Conservation (phyloP, 2,888 invertebrate genomes). For the Scaptomyza tumidula region DNA sequence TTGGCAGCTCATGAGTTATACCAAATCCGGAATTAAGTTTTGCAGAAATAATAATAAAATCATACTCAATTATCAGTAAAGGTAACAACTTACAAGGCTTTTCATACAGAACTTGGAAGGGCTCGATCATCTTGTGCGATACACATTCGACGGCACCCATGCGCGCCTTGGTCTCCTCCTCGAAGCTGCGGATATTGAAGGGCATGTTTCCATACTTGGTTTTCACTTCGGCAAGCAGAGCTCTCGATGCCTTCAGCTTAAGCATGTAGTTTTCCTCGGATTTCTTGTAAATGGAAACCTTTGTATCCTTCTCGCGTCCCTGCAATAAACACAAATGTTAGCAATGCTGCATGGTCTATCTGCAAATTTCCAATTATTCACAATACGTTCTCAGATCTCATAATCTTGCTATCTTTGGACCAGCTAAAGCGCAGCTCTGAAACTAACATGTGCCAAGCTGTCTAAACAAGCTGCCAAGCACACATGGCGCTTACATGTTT, state of each 20-base stretch:
- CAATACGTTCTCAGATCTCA: constrained; percentile 84
- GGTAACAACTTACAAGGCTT: constrained; percentile 86
- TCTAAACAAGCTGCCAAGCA: constrained; percentile 33
- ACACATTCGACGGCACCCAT: constrained; percentile 99
- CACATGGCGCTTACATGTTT: constrained; percentile 45
- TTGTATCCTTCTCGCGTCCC: constrained; percentile 96
- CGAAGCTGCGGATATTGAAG: constrained; percentile 96
- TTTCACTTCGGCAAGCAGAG: constrained; percentile 93
- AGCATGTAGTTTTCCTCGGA: constrained; percentile 98
- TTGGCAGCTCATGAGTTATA: constrained; percentile 69
- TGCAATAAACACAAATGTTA: constrained; percentile 77
- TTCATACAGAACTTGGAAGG: constrained; percentile 96
- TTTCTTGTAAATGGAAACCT: constrained; percentile 99
- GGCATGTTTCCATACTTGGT: constrained; percentile 98
- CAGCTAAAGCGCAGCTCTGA: constrained; percentile 48
- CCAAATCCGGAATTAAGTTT: constrained; percentile 83
- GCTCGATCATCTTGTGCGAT: constrained; percentile 98
- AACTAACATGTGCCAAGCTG: constrained; percentile 38
- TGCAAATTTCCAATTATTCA: not conserved
- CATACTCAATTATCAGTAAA: not conserved
- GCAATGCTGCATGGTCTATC: not conserved
- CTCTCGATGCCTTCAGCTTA: constrained; percentile 98
- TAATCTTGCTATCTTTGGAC: constrained; percentile 84
- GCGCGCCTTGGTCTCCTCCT: constrained; percentile 98
- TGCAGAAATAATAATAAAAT: constrained; percentile 57